phyloP scores from a whole-genome alignment of 2,113 vertebrate genomes.

The Tricholaema leucomelas region DNA sequence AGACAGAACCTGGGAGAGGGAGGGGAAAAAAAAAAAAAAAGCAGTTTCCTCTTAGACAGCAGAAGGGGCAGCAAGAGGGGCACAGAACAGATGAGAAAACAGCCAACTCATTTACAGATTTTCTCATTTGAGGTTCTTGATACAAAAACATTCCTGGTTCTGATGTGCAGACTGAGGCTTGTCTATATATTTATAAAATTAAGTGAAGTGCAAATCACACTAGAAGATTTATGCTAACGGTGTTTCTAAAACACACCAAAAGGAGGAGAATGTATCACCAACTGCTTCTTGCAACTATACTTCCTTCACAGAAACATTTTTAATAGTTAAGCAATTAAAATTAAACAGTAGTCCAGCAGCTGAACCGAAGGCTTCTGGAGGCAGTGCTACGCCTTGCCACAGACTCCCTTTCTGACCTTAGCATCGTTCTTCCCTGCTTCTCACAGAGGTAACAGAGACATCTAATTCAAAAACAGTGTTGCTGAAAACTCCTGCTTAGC shows the following conservation, averaged over 20 bases:
- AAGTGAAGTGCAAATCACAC: constrained; percentile 75
- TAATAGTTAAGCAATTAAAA: constrained; percentile 56
- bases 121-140: constrained; percentile 75
- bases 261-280: constrained; percentile 71
- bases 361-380: not conserved
- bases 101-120: constrained; percentile 75
- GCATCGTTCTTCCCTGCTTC: not conserved
- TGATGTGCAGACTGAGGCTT: constrained; percentile 74
- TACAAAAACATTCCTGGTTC: constrained; percentile 74
- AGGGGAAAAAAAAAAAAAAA: constrained; percentile 54
- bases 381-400: not conserved
- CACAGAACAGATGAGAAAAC: constrained; percentile 74
- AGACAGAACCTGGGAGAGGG: constrained; percentile 55
- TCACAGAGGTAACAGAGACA: not conserved
- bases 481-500: constrained; percentile 11
- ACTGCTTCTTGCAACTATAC: constrained; percentile 61
- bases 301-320: constrained; percentile 50
- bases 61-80: constrained; percentile 74
- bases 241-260: constrained; percentile 74
- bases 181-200: constrained; percentile 76
- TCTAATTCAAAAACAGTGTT: constrained; percentile 40
- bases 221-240: constrained; percentile 73
- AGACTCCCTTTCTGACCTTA: not conserved
- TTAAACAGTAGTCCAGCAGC: not conserved
- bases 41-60: constrained; percentile 63